Conservation (phyloP, 2,888 invertebrate genomes). For the Silvanus unidentatus region DNA sequence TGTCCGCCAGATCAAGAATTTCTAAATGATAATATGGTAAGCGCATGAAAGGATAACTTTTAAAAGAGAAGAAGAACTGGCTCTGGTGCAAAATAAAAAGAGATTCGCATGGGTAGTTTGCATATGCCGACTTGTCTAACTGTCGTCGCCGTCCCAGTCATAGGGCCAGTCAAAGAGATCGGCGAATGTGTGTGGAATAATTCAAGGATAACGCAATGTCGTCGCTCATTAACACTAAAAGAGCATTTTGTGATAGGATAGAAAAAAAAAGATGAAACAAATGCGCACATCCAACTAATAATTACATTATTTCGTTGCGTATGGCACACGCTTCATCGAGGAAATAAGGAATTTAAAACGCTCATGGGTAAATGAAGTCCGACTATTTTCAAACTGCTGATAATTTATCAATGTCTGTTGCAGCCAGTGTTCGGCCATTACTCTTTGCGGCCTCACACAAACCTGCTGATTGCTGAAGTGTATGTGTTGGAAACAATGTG, state of each 20-base stretch:
- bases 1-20: conserved; percentile 43
- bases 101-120: conserved; percentile 34
- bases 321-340: conserved; percentile 26
- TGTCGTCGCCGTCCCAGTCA: conserved; percentile 16
- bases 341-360: conserved; percentile 37
- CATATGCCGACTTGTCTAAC: conserved; percentile 32
- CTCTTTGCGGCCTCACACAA: conserved; percentile 39
- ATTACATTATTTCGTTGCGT: conserved; percentile 1
- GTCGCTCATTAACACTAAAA: background rate
- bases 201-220: conserved; percentile 17
- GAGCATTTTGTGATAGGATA: background rate
- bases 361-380: conserved; percentile 39
- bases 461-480: conserved; percentile 37
- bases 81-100: conserved; percentile 36
- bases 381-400: conserved; percentile 40
- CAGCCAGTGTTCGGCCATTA: conserved; percentile 39
- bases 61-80: conserved; percentile 33
- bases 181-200: conserved; percentile 12
- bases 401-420: conserved; percentile 40
- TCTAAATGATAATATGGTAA: conserved; percentile 41
- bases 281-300: background rate
- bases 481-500: conserved; percentile 36
- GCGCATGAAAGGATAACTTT: conserved; percentile 41
- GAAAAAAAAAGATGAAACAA: background rate
- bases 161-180: conserved; percentile 14